A percentile compares a stretch with the other conserved stretches of the same genome.
phyloP scores from a whole-genome alignment of 2,113 vertebrate genomes.

The Corythaixoides concolor region DNA sequence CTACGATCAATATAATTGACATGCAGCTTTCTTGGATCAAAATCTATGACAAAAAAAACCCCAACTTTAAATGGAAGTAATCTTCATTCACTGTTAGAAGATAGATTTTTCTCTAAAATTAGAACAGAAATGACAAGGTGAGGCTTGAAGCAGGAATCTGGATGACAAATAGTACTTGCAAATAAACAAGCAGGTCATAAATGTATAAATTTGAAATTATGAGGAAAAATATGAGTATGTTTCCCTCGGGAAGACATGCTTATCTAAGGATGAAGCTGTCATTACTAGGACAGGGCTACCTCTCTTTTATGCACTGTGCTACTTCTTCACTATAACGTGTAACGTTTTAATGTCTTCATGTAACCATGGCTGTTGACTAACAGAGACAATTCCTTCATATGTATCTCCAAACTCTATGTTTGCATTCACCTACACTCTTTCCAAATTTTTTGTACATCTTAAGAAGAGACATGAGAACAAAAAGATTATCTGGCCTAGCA shows the following conservation, averaged over 20 bases:
- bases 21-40: background rate
- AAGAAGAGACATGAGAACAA: background rate
- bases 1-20: background rate
- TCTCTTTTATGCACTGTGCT: background rate
- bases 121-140: background rate
- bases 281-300: background rate
- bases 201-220: background rate
- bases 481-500: background rate
- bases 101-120: background rate
- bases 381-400: rapidly evolving
- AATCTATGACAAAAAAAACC: background rate
- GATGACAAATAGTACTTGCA: background rate
- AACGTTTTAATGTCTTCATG: background rate
- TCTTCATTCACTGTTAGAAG: background rate
- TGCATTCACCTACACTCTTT: background rate
- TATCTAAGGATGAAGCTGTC: background rate
- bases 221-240: background rate
- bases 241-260: background rate
- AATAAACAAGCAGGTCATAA: background rate
- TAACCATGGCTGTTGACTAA: background rate
- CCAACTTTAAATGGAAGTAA: background rate
- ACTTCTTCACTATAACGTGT: background rate
- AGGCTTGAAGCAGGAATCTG: background rate
- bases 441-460: background rate
- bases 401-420: background rate